These are phyloP conservation scores for Merodon equestris DNA, from an alignment of 2,888 invertebrate genomes.

Conservation along the genomic window DNA sequence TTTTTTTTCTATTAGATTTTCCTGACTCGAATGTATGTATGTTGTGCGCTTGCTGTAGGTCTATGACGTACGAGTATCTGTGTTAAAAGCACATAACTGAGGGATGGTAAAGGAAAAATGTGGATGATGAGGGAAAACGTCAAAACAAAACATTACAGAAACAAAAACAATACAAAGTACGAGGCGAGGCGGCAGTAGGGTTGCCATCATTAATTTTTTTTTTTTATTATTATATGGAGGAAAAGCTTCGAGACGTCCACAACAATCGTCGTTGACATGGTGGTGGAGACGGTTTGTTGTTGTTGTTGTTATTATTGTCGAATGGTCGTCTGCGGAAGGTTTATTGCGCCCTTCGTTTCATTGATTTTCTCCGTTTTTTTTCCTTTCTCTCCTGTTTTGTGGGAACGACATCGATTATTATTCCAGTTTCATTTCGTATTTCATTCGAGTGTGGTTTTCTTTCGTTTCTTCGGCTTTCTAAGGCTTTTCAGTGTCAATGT, in stretches of 20 bases:
- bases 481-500: slow-evolving; percentile 57
- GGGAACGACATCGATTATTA: slow-evolving; percentile 46
- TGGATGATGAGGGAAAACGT: slow-evolving; percentile 4
- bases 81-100: not conserved
- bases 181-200: slow-evolving; percentile 17
- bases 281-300: not conserved
- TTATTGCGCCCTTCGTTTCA: slow-evolving; percentile 61
- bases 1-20: not conserved
- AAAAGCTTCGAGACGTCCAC: slow-evolving; percentile 45
- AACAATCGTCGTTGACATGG: no score
- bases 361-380: slow-evolving; percentile 41
- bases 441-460: slow-evolving; percentile 15
- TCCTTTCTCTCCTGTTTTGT: slow-evolving; percentile 10
- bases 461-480: no score
- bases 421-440: slow-evolving; percentile 14
- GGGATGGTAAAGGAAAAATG: no score
- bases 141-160: slow-evolving; percentile 54
- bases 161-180: slow-evolving; percentile 24
- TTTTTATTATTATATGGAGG: not conserved
- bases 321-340: slow-evolving; percentile 25
- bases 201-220: slow-evolving; percentile 39
- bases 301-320: no score
- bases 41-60: slow-evolving; percentile 12
- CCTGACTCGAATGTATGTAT: not conserved
- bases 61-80: slow-evolving; percentile 2